Conservation (phyloP, 2,888 invertebrate species). For the Troides helena region DNA sequence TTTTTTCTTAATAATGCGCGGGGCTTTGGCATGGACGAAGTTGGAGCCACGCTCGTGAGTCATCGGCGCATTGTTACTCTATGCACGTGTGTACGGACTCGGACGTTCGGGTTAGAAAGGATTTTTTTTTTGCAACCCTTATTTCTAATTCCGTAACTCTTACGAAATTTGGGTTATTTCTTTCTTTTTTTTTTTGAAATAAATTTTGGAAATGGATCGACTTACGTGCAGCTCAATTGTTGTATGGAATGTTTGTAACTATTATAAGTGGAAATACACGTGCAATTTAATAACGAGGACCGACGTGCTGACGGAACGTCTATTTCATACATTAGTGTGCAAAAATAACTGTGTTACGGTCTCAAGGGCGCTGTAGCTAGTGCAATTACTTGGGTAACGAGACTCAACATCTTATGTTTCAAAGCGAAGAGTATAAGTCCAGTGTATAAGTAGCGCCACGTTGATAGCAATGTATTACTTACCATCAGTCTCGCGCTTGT, state of each 20-base stretch:
- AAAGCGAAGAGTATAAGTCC: too few relatives aligned
- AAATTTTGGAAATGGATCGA: slow-evolving; percentile 42
- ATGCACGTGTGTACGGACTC: slow-evolving; percentile 72
- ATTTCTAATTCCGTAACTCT: slow-evolving; percentile 78
- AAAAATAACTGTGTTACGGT: too few relatives aligned
- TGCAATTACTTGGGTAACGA: too few relatives aligned
- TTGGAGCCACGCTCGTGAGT: slow-evolving; percentile 65
- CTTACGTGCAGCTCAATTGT: slow-evolving; percentile 53
- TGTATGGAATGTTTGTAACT: slow-evolving; percentile 42
- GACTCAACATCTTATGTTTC: too few relatives aligned
- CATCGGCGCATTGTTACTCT: slow-evolving; percentile 69
- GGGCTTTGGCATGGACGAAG: slow-evolving; percentile 60
- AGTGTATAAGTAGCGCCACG: too few relatives aligned
- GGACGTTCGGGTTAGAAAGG: slow-evolving; percentile 76
- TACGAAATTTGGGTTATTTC: slow-evolving; percentile 75
- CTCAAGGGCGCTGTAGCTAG: too few relatives aligned
- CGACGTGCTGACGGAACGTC: not conserved
- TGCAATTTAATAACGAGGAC: slow-evolving; percentile 3
- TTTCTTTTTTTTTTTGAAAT: slow-evolving; percentile 50
- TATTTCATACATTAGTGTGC: too few relatives aligned
- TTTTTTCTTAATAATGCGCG: slow-evolving; percentile 70
- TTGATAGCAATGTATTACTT: too few relatives aligned
- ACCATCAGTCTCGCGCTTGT: too few relatives aligned
- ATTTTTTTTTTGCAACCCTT: slow-evolving; percentile 75
- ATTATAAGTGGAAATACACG: slow-evolving; percentile 18